phyloP scores from a whole-genome alignment of 2,113 vertebrate genomes.

The Oncorhynchus tshawytscha region DNA sequence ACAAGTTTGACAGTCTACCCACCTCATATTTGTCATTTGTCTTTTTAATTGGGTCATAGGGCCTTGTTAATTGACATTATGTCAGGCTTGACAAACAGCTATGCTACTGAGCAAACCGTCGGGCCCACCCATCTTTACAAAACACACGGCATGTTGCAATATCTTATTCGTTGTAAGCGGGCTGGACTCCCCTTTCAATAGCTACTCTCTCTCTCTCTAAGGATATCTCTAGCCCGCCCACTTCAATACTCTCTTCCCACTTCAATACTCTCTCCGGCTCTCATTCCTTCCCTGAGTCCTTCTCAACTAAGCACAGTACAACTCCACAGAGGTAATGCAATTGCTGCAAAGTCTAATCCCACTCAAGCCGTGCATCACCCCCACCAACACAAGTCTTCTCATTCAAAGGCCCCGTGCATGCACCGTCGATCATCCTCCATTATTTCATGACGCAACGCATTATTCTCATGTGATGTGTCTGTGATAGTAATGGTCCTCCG shows the following conservation, averaged over 20 bases:
- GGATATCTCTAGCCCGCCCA: background rate
- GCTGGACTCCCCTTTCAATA: background rate
- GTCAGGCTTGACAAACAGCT: background rate
- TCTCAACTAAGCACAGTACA: background rate
- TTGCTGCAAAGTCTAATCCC: background rate
- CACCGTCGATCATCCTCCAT: background rate
- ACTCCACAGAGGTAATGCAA: background rate
- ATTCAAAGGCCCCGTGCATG: background rate
- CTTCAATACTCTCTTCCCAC: background rate
- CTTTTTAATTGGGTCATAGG: background rate
- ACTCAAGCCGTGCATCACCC: background rate
- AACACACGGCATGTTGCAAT: background rate
- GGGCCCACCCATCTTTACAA: background rate
- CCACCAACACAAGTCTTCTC: background rate
- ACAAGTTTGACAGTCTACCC: background rate
- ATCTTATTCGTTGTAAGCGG: background rate
- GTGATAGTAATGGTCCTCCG: background rate
- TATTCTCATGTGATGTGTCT: background rate
- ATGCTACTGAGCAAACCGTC: background rate
- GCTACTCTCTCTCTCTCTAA: background rate
- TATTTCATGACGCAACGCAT: background rate
- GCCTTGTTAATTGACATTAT: background rate
- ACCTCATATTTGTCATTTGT: background rate
- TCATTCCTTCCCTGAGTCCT: slow-evolving; percentile 11
- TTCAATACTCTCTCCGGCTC: background rate